Percentiles rank a stretch among this genome's conserved stretches.
These are phyloP conservation scores for Drosophila ustulata DNA, from an alignment of 2,888 invertebrate species.

Conservation along the genomic window DNA sequence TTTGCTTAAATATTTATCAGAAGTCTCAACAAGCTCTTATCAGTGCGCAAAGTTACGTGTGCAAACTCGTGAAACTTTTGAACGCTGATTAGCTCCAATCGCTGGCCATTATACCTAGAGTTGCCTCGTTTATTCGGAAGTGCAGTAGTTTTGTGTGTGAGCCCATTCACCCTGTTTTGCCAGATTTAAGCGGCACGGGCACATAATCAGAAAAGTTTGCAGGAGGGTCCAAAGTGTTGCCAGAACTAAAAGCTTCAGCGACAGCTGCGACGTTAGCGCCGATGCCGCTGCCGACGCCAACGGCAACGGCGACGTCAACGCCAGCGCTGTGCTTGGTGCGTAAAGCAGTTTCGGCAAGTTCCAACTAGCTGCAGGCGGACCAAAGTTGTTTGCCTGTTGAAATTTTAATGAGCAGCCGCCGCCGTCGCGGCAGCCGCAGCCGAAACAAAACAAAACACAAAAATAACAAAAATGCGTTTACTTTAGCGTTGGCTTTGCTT, in stretches of 20 bases:
- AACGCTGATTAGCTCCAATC: constrained; percentile 40
- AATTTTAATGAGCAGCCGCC: constrained; percentile 61
- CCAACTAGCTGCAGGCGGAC: constrained; percentile 54
- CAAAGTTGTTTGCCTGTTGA: constrained; percentile 42
- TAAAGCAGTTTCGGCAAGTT: constrained; percentile 60
- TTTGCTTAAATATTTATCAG: constrained; percentile 46
- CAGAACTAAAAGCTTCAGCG: constrained; percentile 23
- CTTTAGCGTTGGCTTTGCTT: constrained; percentile 5
- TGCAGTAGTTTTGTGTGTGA: constrained; percentile 12
- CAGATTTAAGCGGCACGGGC: constrained; percentile 12
- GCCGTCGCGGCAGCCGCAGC: background rate
- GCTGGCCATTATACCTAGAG: constrained; percentile 11
- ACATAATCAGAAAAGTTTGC: constrained; percentile 54
- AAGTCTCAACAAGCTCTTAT: constrained; percentile 50
- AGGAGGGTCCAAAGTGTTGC: constrained; percentile 4
- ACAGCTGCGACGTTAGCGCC: constrained; percentile 12
- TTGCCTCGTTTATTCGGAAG: background rate
- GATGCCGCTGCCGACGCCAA: background rate
- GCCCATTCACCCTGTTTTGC: constrained; percentile 19
- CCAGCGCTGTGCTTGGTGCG: constrained; percentile 31
- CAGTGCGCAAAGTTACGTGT: constrained; percentile 48
- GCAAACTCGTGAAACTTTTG: constrained; percentile 39
- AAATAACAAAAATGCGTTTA: constrained; percentile 36
- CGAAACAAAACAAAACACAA: constrained; percentile 19
- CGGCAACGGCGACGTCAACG: constrained; percentile 5